Evolutionary conservation across 1,140 invertebrate genomes (phyloP).

Genomic region (Apocrypta bakeri): DNA sequence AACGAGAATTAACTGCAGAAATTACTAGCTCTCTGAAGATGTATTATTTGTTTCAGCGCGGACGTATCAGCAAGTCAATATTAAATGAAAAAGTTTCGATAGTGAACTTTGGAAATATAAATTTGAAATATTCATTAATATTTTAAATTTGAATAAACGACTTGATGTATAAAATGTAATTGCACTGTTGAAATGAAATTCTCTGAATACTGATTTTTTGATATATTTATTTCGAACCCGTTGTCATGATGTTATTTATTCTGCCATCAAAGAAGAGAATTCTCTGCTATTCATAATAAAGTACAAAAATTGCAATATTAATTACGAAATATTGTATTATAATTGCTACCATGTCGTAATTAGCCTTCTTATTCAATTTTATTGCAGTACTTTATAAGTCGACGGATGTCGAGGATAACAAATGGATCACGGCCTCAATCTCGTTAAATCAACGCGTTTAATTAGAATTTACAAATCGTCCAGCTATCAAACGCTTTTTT

Average conservation of each 20-base stretch:
- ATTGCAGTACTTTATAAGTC: background rate
- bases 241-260: slow-evolving; percentile 10
- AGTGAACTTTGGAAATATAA: background rate
- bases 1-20: background rate
- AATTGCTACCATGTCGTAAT: no score
- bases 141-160: background rate
- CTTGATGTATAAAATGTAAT: no score
- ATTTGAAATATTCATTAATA: background rate
- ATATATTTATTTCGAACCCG: background rate
- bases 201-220: no score
- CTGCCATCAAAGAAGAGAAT: no score
- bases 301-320: no score
- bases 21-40: background rate
- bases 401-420: background rate
- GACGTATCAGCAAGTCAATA: background rate
- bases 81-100: no score
- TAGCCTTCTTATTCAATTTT: no score
- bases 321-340: no score
- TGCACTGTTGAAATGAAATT: no score
- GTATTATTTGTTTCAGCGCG: background rate
- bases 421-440: background rate
- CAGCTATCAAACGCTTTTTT: no score
- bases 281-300: no score
- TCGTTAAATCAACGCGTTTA: background rate
- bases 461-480: background rate